These are phyloP conservation scores for Nibea coibor DNA, from an alignment of 2,113 vertebrate species.

Conservation along the genomic window DNA sequence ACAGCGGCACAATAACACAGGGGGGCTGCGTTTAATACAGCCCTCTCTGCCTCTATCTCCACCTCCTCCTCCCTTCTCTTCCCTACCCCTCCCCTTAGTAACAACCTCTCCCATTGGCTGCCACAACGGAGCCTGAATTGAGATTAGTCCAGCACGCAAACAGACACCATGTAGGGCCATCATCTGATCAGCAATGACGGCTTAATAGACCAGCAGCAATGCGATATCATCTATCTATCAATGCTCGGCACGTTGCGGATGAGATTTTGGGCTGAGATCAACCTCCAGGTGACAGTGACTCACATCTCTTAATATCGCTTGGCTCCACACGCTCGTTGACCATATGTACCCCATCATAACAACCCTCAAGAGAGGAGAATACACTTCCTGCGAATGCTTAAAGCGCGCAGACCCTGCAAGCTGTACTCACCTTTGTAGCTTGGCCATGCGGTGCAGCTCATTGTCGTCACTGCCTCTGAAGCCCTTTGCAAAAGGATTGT, in stretches of 20 bases:
- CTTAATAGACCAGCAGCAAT: slow-evolving; percentile 45
- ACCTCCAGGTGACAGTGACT: slow-evolving; percentile 71
- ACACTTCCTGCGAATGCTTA: slow-evolving; percentile 18
- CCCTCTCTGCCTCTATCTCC: neutral
- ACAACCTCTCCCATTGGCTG: slow-evolving; percentile 48
- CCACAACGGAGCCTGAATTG: slow-evolving; percentile 44
- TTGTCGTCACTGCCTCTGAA: slow-evolving; percentile 96
- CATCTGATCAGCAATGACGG: slow-evolving; percentile 58
- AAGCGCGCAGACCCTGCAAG: neutral
- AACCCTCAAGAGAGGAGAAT: slow-evolving; percentile 30
- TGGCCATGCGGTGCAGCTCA: slow-evolving; percentile 93
- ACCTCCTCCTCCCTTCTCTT: neutral
- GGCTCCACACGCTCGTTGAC: slow-evolving; percentile 43
- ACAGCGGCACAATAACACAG: slow-evolving; percentile 53
- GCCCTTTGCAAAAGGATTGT: slow-evolving; percentile 96
- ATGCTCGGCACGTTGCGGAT: slow-evolving; percentile 11
- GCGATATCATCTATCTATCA: slow-evolving; percentile 50
- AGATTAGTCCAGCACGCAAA: slow-evolving; percentile 54
- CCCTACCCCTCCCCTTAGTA: slow-evolving; percentile 10
- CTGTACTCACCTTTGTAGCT: slow-evolving; percentile 90
- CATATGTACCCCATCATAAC: slow-evolving; percentile 78
- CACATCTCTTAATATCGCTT: slow-evolving; percentile 43
- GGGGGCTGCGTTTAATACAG: slow-evolving; percentile 24
- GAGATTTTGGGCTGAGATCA: slow-evolving; percentile 38
- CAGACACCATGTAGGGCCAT: slow-evolving; percentile 35